phyloP scores from a whole-genome alignment of 2,113 vertebrate genomes.

The Chelonoidis abingdonii region DNA sequence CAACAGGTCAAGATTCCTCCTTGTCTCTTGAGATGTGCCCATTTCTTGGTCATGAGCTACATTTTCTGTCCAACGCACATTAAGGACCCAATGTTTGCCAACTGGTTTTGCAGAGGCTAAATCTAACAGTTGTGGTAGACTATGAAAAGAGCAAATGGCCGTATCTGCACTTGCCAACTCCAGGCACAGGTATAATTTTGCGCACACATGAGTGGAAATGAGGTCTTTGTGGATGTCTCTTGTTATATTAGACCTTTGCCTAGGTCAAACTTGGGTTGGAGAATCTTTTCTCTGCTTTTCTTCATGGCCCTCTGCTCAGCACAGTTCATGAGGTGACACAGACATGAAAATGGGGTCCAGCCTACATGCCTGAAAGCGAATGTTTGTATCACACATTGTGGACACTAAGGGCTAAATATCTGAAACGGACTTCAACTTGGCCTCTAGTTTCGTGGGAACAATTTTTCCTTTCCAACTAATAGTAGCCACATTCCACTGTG shows the following conservation, averaged over 20 bases:
- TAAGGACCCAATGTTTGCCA: not conserved
- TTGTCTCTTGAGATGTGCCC: conserved; percentile 6
- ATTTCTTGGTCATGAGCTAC: not conserved
- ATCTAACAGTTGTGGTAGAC: not conserved
- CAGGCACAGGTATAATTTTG: fast-evolving
- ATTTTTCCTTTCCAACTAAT: not conserved
- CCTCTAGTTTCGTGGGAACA: not conserved
- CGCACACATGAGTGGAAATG: not conserved
- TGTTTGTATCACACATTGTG: not conserved
- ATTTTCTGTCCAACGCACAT: not conserved
- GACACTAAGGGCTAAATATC: not conserved
- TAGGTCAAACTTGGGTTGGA: not conserved
- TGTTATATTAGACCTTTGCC: not conserved
- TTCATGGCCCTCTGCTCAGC: too few species aligned
- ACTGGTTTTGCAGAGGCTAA: fast-evolving
- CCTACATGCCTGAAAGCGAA: not conserved
- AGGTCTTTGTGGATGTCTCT: not conserved
- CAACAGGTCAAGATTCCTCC: conserved; percentile 59
- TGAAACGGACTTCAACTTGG: not conserved
- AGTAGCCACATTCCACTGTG: not conserved
- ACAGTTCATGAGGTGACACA: not conserved
- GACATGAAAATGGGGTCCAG: not conserved
- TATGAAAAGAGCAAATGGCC: not conserved
- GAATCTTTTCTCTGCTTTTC: not conserved
- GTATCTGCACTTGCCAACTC: fast-evolving